Evolutionary conservation across 2,888 invertebrate species (phyloP), one percentile per base, ranked within the genome.

Genomic region (Cabera pusaria): DNA sequence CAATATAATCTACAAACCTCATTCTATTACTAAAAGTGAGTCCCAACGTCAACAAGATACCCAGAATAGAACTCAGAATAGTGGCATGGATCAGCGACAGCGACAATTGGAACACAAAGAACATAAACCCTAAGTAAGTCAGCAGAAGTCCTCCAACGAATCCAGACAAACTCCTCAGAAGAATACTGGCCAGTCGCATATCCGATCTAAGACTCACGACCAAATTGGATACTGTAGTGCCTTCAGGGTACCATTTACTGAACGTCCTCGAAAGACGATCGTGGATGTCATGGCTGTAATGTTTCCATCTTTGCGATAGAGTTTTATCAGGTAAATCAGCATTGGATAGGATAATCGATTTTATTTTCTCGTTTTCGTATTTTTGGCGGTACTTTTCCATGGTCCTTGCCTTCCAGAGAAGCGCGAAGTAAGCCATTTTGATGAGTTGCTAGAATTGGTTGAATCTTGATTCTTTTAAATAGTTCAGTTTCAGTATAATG

Each of bases 101-200:
- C 31, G 92, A 91, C 26, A 93, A 60, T 68, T 93, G 93, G 47
- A 92, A 90, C 0, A 93, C 91, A 50, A 93, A 91, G 63, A 93
- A 93, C 66, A 92, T 83, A 60, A 93, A 93, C 57, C 93, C 91
- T 19, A 93, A 71, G 57, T 93, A 93, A 0, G 93, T 93, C 24
- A 93, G 67, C 5, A 92, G 48, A 24, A 93, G 87, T 0, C 94
- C 94, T 8, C 91, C 90, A 0, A 92, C 45, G 52, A 94, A 93
- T 1, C 94, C 94, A 6, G 92, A 55, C 0, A 92, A 46, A 59
- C 93, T 93, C 61, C 93, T 94, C 7, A 91, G 34, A 1, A 92
- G 68, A 46, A 90, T 92, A 70, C 93, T 93, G 0, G 82, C 75
- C 31, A 84, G 72, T 0, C 76, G 75, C 51, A 56, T 93, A 83